phyloP scores from a whole-genome alignment of 2,888 invertebrate species.

The Drosophila paramelanica region DNA sequence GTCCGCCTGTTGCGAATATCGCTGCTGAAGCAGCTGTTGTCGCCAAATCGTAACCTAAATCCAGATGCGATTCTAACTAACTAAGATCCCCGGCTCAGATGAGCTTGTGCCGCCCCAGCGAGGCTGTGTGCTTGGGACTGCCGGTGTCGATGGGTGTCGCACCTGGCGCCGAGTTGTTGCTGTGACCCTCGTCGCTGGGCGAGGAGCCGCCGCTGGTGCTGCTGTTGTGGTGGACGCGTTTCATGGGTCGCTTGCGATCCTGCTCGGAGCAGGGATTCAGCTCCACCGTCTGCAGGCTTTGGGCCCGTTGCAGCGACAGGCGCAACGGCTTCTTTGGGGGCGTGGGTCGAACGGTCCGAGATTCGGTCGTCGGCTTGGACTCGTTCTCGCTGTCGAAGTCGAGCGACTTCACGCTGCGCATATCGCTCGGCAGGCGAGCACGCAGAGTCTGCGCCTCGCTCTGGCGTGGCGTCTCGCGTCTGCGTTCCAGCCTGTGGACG shows the following conservation, averaged over 20 bases:
- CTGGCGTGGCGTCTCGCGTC: slow-evolving; percentile 72
- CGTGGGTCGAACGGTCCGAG: slow-evolving; percentile 88
- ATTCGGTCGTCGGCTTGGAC: slow-evolving; percentile 59
- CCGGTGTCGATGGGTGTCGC: slow-evolving; percentile 77
- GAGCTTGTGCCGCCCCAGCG: slow-evolving; percentile 83
- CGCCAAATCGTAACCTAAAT: slow-evolving; percentile 55
- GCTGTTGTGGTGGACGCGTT: slow-evolving; percentile 82
- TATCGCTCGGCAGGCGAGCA: slow-evolving; percentile 76
- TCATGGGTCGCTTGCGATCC: slow-evolving; percentile 84
- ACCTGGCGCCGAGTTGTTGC: neutral
- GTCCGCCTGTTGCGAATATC: slow-evolving; percentile 65
- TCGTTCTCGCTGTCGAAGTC: slow-evolving; percentile 92
- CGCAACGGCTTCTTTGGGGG: slow-evolving; percentile 94
- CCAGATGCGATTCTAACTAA: slow-evolving; percentile 5
- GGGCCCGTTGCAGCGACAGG: slow-evolving; percentile 92
- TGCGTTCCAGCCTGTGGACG: slow-evolving; percentile 72
- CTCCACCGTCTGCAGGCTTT: slow-evolving; percentile 91
- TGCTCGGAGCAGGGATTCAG: slow-evolving; percentile 74
- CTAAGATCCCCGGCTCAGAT: slow-evolving; percentile 66
- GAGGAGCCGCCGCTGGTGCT: slow-evolving; percentile 49
- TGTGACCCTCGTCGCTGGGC: slow-evolving; percentile 57
- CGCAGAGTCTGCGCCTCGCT: slow-evolving; percentile 69
- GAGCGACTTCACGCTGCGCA: slow-evolving; percentile 89
- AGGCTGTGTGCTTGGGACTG: slow-evolving; percentile 82
- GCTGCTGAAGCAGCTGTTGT: slow-evolving; percentile 37